Base-by-base conservation (phyloP, 1,140 invertebrate species). In the Phymorhynchus buccinoides region DNA sequence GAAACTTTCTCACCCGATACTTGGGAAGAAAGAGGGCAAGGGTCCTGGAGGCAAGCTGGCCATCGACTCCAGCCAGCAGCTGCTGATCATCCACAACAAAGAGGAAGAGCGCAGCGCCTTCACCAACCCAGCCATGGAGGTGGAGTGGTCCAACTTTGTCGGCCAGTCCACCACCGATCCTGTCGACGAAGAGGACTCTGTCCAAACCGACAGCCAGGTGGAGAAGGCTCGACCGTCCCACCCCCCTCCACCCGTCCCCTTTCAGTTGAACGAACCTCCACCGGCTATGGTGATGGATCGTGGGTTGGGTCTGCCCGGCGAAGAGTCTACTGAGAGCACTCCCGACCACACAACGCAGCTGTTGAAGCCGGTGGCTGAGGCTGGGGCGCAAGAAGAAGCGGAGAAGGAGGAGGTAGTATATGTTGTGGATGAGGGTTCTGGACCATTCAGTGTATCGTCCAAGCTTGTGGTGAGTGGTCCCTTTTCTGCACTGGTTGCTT, bases 71-170 rank as follows among this genome's bases (percentile, higher is more conserved):
- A 62, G 78, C 30, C 79, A 81, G 7, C 41, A 82, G 80, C 48
- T 82, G 32, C 79, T 82, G 7, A 85, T 81, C 41, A 56, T 52
- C 18, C 52, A 81, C 37, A 42, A 42, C 7, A 75, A 41, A 30
- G 80, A 85, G 12, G 77, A 84, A 32, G 41, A 62, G 37, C 41
- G 79, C 16, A 62, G 44, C 41, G 85, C 82, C 6, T 86, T 86
- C 77, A 71, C 71, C 78, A 86, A 86, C 78, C 85, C 85, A 68
- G 77, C 78, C 56, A 68, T 86, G 81, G 81, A 73, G 44, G 80
- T 42, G 18, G 75, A 83, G 27, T 86, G 84, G 84, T 87, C 87
- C 1, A 84, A 78, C 41, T 87, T 87, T 86, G 78, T 87, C 48
- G 85, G 85, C 7, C 85, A 86, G 62, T 66, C 83, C 42, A 48